Evolutionary conservation across 2,888 invertebrate genomes (phyloP), one percentile per base, ranked within the genome.

Genomic region (Cosmia trapezina): DNA sequence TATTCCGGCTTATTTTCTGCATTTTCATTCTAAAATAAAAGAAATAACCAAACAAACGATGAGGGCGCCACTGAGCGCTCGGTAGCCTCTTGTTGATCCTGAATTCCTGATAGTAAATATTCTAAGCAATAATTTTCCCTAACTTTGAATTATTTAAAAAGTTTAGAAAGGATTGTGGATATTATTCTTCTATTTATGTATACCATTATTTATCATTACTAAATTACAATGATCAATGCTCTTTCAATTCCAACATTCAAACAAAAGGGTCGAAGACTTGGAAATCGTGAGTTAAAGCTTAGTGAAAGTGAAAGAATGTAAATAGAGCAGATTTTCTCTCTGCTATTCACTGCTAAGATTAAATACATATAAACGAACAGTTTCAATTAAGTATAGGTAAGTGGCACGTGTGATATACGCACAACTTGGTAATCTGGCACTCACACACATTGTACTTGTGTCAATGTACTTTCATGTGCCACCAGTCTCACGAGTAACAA

Each of bases 361-460:
- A 70, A 41, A 76, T 59, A 63, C 33, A 57, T 73, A 59, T 59
- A 14, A n/a, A 76, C 62, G 72, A 83, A 83, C 74, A 78, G 74
- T 77, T 79, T 71, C 37, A 76, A 81, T 78, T 78, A 78, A 37
- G 37, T 37, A 37, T 47, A 7, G 47, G 6, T 68, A 86, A 84
- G 84, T 86, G 64, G 87, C 84, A 61, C 86, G 87, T 87, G 87
- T 81, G 87, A 87, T 82, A 80, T 78, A 80, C 71, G 73, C 79
- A 77, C 61, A 64, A 62, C 51, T 17, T 45, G 54, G 33, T 47
- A 53, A 12, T 62, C 76, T 63, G n/a, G 33, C 59, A 62, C 63
- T 76, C 81, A 57, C 76, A 67, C 53, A 78, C 73, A 80, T 81
- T 80, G 81, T 83, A 63, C 17, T 81, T 69, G 73, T 75, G 73